phyloP scores from a whole-genome alignment of 2,797 vertebrate species.

The Nyctibius grandis region DNA sequence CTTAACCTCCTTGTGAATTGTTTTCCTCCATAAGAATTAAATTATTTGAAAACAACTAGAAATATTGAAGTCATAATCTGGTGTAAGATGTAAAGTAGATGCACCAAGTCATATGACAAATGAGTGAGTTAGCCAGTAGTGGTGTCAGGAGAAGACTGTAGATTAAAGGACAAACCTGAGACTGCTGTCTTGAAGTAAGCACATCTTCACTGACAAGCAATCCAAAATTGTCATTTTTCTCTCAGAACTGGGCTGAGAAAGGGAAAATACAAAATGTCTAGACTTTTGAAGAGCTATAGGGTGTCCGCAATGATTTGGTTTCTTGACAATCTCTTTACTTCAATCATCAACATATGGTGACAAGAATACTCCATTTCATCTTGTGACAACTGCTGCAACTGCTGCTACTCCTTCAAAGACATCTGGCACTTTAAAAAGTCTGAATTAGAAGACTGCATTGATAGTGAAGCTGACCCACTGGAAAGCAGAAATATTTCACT shows the following conservation, averaged over 20 bases:
- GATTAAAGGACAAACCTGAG: not conserved
- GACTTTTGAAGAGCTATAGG: not conserved
- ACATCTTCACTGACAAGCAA: not conserved
- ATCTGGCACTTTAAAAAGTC: not conserved
- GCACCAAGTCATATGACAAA: not conserved
- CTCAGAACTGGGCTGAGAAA: not conserved
- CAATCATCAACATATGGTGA: not conserved
- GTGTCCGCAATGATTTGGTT: not conserved
- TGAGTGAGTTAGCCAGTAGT: not conserved
- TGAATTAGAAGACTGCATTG: not conserved
- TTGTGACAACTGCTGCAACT: not conserved
- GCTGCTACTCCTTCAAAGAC: not conserved
- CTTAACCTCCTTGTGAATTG: not conserved
- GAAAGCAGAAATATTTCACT: not conserved
- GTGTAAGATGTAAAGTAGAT: not conserved
- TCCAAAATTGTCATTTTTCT: not conserved
- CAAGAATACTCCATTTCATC: not conserved
- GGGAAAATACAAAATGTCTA: not conserved
- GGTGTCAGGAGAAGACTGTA: not conserved
- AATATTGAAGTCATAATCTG: not conserved
- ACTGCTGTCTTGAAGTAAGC: not conserved
- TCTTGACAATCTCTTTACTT: not conserved
- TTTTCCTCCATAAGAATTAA: not conserved
- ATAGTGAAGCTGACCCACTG: not conserved
- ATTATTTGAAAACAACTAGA: not conserved